Evolutionary conservation across 2,888 invertebrate genomes (phyloP), one percentile per base, ranked within the genome.

Genomic region (Muscina levida): DNA sequence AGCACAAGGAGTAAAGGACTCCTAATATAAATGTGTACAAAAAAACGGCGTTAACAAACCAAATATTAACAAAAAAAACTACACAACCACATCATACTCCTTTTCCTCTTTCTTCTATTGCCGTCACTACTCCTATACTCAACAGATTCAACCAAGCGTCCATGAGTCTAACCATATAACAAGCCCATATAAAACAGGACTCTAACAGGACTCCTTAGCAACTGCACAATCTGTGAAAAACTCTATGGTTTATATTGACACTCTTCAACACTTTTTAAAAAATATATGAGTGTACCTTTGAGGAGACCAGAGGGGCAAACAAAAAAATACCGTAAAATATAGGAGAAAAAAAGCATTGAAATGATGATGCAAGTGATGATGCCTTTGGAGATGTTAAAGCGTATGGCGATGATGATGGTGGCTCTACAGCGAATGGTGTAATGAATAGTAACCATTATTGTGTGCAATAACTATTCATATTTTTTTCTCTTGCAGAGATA

Each of bases 281-380:
- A 62, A 74, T 72, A 74, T 68, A 72, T 74, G 62, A 81, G 77
- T 68, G 77, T 72, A 77, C 81, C 77, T 75, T 74, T 62, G 22
- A 24, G 46, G 72, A 72, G 70, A 72, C 71, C 46, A 46, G 56
- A 42, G 10, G 31, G 67, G n/a, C 10, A 24, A 26, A 37, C 2
- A 57, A 8, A 24, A 37, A 39, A 57, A 57, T n/a, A 15, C 5
- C 57, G 10, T 37, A 17, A 8, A 26, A 5, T 31, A 26, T 26
- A 57, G 11, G 15, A 26, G 3, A 2, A 1, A 56, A 56, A 31
- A 57, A 31, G 46, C 6, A 6, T 15, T 6, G 4, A 37, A 59
- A 59, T 57, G 65, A 68, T 15, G 44, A 46, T 56, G 65, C 10
- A 37, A 19, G 17, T 66, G 42, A 70, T 74, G 17, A 67, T 72